Percentiles rank a stretch among this genome's conserved stretches.
phyloP scores from a whole-genome alignment of 2,797 vertebrate species.

The Syngnathus rostellatus region DNA sequence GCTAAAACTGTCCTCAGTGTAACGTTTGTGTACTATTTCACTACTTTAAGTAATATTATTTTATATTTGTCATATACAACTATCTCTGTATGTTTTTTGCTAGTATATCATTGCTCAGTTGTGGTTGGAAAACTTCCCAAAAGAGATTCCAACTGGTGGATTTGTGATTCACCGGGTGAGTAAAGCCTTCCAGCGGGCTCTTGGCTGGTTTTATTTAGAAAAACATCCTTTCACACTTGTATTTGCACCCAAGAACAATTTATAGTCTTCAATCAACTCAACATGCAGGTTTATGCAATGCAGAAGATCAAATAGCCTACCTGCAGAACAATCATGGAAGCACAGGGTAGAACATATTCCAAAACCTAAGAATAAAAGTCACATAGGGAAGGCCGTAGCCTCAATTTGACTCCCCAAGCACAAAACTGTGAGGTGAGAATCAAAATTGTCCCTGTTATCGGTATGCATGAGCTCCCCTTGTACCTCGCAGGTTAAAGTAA shows the following conservation, averaged over 20 bases:
- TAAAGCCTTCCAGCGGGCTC: constrained; percentile 21
- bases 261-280: background rate
- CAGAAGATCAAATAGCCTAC: background rate
- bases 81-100: background rate
- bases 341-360: background rate
- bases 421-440: background rate
- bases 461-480: too few relatives aligned
- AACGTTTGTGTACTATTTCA: too few relatives aligned
- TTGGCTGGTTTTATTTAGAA: too few relatives aligned
- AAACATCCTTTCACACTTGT: background rate
- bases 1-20: too few relatives aligned
- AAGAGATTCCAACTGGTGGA: background rate
- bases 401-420: background rate
- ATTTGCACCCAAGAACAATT: background rate
- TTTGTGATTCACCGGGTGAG: constrained; percentile 16
- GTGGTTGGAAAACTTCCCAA: background rate
- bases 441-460: too few relatives aligned
- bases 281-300: background rate
- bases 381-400: background rate
- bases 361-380: background rate
- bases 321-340: background rate
- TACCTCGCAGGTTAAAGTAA: background rate
- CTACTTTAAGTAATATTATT: too few relatives aligned
- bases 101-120: background rate
- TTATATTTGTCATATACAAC: background rate